Evolutionary conservation across 2,113 vertebrate genomes (phyloP), one percentile per base, ranked within the genome.

Genomic region (Phainopepla nitens): DNA sequence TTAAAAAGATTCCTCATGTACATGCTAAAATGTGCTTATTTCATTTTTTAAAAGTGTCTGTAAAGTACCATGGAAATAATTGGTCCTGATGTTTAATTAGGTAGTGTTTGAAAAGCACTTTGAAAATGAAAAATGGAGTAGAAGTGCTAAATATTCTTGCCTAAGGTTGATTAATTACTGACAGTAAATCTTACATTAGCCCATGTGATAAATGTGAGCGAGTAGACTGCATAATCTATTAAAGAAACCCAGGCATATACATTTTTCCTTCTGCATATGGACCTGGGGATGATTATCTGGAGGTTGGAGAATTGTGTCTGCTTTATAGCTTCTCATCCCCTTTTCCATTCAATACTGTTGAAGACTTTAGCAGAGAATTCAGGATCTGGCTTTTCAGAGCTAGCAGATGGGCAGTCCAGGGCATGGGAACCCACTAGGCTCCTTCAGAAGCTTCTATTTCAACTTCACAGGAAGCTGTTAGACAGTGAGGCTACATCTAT

Each of bases 51-150:
- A 23, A 82, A 83, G 56, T 78, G 79, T 35, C 72, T 87, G 31
- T 92, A 95, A 93, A 90, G 76, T 92, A 84, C 49, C 82, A 89
- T 75, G 80, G 80, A 96, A 96, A 79, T 95, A 94, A 95, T 93
- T 94, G 92, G 89, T 90, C 86, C 88, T 92, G 94, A 96, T 94
- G 89, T 96, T 97, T 97, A 96, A 94, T 96, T 96, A 95, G 92
- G 90, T 81, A 75, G 88, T 84, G 51, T 96, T 96, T 97, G 94
- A 96, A 93, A 97, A 94, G 79, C 85, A 89, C 90, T 97, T 95
- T 90, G 90, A 96, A 95, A 95, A 87, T 96, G 92, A 96, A 90
- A 96, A 96, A 96, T 87, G 36, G 56, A 75, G 72, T 71, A 90
- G 70, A 94, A 95, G 76, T 89, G 82, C 76, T 97, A 95, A 95